phyloP scores from a whole-genome alignment of 1,140 invertebrate genomes.

The Megalopta genalis region DNA sequence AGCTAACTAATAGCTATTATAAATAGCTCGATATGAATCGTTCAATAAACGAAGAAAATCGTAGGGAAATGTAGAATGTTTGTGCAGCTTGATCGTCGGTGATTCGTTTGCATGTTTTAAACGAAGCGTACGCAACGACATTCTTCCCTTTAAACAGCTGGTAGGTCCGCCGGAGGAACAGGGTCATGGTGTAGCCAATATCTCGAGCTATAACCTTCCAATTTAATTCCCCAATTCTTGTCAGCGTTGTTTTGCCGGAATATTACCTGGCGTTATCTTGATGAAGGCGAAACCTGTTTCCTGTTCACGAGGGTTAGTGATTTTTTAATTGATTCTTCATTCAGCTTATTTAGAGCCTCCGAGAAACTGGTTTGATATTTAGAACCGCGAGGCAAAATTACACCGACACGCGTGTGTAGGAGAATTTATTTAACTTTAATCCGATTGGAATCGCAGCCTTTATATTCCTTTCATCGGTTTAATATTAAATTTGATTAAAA shows the following conservation, averaged over 20 bases:
- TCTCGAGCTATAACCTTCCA: background rate
- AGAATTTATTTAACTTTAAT: background rate
- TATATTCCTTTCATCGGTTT: background rate
- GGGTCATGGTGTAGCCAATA: background rate
- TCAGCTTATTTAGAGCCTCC: background rate
- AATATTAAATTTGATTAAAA: background rate
- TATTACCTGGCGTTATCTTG: background rate
- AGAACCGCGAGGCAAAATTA: background rate
- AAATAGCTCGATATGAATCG: too few species aligned
- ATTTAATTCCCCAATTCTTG: constrained; percentile 11
- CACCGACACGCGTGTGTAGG: background rate
- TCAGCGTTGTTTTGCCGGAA: background rate
- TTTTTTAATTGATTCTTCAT: constrained; percentile 10
- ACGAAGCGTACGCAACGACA: background rate
- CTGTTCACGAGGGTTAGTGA: background rate
- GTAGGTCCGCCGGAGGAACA: background rate
- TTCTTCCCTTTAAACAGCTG: background rate
- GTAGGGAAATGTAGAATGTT: too few species aligned
- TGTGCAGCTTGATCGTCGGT: too few species aligned
- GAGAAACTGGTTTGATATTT: background rate
- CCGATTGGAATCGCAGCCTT: background rate
- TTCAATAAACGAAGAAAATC: too few species aligned
- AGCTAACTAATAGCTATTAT: too few species aligned
- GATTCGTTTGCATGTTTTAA: too few species aligned
- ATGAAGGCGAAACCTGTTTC: constrained; percentile 1